phyloP scores from a whole-genome alignment of 2,113 vertebrate species.

The Stictonetta naevosa region DNA sequence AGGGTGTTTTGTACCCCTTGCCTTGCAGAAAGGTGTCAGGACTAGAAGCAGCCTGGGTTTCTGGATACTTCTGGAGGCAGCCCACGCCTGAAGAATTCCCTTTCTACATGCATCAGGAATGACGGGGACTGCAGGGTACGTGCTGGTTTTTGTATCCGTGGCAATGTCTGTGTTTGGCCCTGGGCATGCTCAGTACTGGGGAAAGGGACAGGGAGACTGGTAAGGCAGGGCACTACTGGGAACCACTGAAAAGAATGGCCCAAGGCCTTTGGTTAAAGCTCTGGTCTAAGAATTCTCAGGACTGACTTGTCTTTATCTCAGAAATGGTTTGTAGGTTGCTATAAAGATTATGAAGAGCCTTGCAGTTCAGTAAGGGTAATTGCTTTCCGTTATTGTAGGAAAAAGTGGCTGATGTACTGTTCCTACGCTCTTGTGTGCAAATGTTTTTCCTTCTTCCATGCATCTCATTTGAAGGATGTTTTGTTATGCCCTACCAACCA shows the following conservation, averaged over 20 bases:
- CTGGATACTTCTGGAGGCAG: neutral
- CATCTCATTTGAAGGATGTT: rapidly evolving
- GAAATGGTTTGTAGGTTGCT: neutral
- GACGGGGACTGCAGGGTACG: neutral
- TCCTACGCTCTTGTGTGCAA: neutral
- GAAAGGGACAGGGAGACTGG: neutral
- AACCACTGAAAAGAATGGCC: neutral
- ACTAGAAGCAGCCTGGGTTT: neutral
- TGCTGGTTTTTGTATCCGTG: neutral
- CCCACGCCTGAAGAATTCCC: neutral
- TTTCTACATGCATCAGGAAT: neutral
- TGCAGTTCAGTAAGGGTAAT: neutral
- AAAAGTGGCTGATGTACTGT: neutral
- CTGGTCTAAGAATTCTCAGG: neutral
- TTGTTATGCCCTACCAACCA: neutral
- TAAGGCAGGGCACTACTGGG: neutral
- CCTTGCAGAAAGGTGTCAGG: neutral
- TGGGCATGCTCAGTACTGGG: neutral
- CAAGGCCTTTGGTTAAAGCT: neutral
- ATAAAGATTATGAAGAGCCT: neutral
- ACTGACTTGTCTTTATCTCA: neutral
- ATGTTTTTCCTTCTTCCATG: neutral
- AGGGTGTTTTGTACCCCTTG: neutral
- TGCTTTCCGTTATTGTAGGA: neutral
- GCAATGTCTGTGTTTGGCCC: neutral